Percentiles rank a stretch among this genome's conserved stretches.
These are phyloP conservation scores for Lampris incognitus DNA, from an alignment of 2,113 vertebrate species.

Conservation along the genomic window DNA sequence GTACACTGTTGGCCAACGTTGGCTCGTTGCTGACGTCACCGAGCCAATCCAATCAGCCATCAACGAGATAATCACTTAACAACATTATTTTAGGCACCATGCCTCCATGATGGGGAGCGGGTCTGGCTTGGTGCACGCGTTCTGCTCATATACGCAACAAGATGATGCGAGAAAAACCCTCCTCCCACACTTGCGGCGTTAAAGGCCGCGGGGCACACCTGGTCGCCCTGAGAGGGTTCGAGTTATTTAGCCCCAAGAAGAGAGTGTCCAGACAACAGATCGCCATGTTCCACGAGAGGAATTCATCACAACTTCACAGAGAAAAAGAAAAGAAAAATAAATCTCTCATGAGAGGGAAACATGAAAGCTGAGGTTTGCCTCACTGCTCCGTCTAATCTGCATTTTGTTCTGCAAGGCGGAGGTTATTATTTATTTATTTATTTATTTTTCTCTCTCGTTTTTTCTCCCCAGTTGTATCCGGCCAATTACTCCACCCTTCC, in stretches of 20 bases:
- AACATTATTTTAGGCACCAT: conserved; percentile 7
- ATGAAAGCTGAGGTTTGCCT: conserved; percentile 7
- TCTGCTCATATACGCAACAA: conserved; percentile 1
- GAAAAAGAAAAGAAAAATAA: conserved; percentile 53
- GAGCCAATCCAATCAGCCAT: conserved; percentile 9
- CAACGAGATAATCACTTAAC: conserved; percentile 18
- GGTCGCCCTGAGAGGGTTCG: conserved; percentile 68
- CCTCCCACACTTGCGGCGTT: conserved; percentile 8
- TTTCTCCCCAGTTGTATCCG: no score
- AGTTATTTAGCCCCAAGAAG: conserved; percentile 85
- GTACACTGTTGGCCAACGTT: neutral
- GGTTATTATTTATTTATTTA: neutral
- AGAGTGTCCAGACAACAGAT: conserved; percentile 83
- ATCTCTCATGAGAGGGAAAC: conserved; percentile 42
- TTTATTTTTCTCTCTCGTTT: no score
- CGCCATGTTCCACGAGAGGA: conserved; percentile 66
- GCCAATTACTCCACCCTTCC: no score
- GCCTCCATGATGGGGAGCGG: neutral
- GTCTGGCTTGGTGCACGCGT: conserved; percentile 19
- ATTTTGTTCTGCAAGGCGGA: neutral
- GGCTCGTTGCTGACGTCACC: neutral
- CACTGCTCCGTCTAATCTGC: conserved; percentile 25
- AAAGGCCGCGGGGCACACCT: conserved; percentile 59
- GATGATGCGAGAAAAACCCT: conserved; percentile 13
- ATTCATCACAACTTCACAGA: conserved; percentile 72